Conservation (phyloP, 2,113 vertebrate species). For the Pantherophis guttatus region DNA sequence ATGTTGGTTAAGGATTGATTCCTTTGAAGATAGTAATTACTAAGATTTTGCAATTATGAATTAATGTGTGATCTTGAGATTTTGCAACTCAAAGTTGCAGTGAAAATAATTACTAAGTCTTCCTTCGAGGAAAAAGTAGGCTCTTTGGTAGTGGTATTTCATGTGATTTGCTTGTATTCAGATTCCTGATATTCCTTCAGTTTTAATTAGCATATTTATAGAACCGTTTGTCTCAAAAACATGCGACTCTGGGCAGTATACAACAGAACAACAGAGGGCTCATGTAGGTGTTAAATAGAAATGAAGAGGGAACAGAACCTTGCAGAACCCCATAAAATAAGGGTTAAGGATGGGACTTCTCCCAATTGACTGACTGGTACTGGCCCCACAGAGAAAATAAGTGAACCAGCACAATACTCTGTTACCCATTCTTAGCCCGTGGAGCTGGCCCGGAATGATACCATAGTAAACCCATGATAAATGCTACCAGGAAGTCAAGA, state of each 20-base stretch:
- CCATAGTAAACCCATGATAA: neutral
- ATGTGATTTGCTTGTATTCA: neutral
- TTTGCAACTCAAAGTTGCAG: neutral
- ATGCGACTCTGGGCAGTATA: neutral
- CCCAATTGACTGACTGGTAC: neutral
- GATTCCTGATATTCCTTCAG: neutral
- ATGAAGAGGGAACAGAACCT: neutral
- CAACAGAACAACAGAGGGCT: neutral
- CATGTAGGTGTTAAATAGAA: neutral
- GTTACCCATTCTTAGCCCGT: neutral
- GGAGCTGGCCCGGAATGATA: neutral
- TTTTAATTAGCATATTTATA: neutral
- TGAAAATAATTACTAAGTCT: neutral
- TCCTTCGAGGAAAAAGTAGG: neutral
- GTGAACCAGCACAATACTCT: neutral
- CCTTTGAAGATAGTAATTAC: neutral
- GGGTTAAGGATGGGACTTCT: neutral
- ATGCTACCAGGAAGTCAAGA: neutral
- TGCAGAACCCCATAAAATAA: neutral
- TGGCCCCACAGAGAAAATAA: neutral
- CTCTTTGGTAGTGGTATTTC: neutral
- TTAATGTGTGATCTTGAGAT: neutral
- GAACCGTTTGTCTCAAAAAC: neutral
- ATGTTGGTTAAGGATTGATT: neutral
- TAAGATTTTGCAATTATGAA: neutral